These are phyloP conservation scores for Odocoileus virginianus DNA, from an alignment of 2,113 vertebrate genomes.

Conservation along the genomic window DNA sequence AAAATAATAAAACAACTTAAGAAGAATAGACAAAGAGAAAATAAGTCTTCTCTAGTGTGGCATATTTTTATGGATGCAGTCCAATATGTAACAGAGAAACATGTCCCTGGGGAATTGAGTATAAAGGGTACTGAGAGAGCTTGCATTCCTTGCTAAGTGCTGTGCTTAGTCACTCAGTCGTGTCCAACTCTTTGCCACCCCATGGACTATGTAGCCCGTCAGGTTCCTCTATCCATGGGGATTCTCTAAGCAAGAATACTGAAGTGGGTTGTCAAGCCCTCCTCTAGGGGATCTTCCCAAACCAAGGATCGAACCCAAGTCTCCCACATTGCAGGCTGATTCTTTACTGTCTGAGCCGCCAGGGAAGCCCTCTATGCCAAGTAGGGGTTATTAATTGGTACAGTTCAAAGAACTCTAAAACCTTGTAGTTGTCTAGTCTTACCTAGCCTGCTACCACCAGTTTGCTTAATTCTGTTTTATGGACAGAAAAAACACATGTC, in stretches of 20 bases:
- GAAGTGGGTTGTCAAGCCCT: neutral
- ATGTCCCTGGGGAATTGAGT: neutral
- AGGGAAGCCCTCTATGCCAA: neutral
- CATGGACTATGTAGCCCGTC: neutral
- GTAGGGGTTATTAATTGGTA: neutral
- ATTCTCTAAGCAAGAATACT: neutral
- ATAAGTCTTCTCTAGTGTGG: neutral
- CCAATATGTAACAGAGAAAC: neutral
- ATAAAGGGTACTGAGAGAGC: neutral
- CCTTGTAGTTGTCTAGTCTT: neutral
- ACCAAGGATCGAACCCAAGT: neutral
- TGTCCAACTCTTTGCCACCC: neutral
- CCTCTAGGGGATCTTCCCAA: neutral
- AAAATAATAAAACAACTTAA: constrained; percentile 20
- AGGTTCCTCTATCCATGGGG: neutral
- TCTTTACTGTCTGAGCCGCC: neutral
- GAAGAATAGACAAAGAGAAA: neutral
- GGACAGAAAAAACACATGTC: neutral
- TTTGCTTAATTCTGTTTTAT: neutral
- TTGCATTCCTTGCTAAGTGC: neutral
- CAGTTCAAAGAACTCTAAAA: neutral
- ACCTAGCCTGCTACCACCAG: neutral
- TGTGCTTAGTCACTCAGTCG: neutral
- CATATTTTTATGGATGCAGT: neutral
- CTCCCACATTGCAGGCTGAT: neutral